Evolutionary conservation across 53 echinoderm and acorn worm genomes (phyloP).

Genomic region (Holothuria scabra): DNA sequence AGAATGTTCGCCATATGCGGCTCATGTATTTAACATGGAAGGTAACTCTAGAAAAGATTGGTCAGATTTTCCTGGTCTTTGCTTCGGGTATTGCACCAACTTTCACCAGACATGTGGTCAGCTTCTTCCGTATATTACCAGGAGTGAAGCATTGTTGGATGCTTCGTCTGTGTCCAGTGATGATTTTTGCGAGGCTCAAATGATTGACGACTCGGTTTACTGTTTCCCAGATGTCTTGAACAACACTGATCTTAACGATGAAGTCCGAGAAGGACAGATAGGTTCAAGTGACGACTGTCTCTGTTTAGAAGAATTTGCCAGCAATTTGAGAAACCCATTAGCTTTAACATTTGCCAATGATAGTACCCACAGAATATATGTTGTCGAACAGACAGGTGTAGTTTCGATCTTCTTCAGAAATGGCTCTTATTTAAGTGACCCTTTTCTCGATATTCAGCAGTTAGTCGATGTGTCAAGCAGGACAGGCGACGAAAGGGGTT

Average conservation of each 20-base stretch:
- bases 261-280: constrained; percentile 61
- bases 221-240: constrained; percentile 87
- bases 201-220: constrained; percentile 75
- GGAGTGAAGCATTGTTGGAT: constrained; percentile 52
- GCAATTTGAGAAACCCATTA: constrained; percentile 84
- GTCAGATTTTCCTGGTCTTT: constrained; percentile 85
- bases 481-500: constrained; percentile 84
- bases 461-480: constrained; percentile 65
- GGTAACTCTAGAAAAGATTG: constrained; percentile 23
- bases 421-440: constrained; percentile 69
- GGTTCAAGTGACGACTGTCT: constrained; percentile 81
- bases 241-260: constrained; percentile 58
- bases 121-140: constrained; percentile 68
- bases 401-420: constrained; percentile 80
- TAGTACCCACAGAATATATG: constrained; percentile 82
- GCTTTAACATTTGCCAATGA: constrained; percentile 87
- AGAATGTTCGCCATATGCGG: constrained; percentile 95
- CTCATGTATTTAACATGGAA: constrained; percentile 88
- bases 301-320: constrained; percentile 93
- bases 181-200: constrained; percentile 71
- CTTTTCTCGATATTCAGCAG: constrained; percentile 86
- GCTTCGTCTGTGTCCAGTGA: constrained; percentile 43
- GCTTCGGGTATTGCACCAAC: constrained; percentile 70
- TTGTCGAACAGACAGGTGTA: constrained; percentile 86
- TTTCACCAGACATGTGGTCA: constrained; percentile 74